These are phyloP conservation scores for Yponomeuta sedellus DNA, from an alignment of 2,888 invertebrate genomes.

Conservation along the genomic window DNA sequence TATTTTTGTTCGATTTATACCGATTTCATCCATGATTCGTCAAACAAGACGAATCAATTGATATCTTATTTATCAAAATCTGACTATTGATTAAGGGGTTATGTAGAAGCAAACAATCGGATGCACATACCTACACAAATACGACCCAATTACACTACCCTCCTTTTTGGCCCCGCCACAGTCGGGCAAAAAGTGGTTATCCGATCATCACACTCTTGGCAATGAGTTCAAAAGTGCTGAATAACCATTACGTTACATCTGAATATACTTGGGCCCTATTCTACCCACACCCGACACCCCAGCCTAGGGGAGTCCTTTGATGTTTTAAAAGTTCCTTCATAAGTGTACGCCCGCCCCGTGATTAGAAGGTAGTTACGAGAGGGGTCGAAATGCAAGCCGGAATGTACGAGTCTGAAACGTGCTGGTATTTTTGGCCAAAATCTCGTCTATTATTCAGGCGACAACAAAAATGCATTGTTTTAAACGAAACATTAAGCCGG, in stretches of 20 bases:
- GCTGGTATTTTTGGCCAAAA: background rate
- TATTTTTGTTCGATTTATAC: too few relatives aligned
- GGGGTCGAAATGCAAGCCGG: background rate
- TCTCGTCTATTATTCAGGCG: too few relatives aligned
- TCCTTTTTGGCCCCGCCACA: too few relatives aligned
- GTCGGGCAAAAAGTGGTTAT: background rate
- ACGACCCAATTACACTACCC: too few relatives aligned
- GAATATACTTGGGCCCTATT: background rate
- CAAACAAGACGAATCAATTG: too few relatives aligned
- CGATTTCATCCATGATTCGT: too few relatives aligned
- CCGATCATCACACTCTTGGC: background rate
- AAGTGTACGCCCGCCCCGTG: constrained; percentile 51
- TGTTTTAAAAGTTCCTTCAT: constrained; percentile 62
- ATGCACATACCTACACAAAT: too few relatives aligned
- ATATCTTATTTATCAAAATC: too few relatives aligned
- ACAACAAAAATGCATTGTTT: too few relatives aligned
- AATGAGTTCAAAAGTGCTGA: background rate
- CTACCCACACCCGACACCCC: background rate
- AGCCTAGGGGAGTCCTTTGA: constrained; percentile 47
- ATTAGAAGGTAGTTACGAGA: constrained; percentile 54
- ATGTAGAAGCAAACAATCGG: too few relatives aligned
- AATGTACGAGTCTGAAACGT: background rate
- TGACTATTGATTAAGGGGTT: too few relatives aligned
- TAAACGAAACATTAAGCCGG: too few relatives aligned
- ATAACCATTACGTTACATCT: background rate